phyloP scores from a whole-genome alignment of 1,140 invertebrate genomes.

The Drosophila paulistorum region DNA sequence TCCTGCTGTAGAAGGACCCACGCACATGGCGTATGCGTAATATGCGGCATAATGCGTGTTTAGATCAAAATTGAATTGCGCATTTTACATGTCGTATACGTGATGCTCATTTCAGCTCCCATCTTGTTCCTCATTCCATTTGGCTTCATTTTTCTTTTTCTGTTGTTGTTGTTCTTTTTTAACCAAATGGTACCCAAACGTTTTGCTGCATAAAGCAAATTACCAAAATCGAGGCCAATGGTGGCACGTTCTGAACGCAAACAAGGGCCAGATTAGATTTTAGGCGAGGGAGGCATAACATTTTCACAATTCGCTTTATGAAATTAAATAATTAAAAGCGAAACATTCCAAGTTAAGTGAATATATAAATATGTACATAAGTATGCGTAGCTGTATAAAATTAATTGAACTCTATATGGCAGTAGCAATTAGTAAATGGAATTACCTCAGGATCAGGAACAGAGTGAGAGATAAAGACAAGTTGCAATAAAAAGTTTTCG shows the following conservation, averaged over 20 bases:
- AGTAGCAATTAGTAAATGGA: too few species aligned
- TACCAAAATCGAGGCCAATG: conserved; percentile 33
- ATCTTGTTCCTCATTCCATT: background rate
- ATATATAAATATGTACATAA: too few species aligned
- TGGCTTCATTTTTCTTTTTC: conserved; percentile 3
- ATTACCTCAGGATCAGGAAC: too few species aligned
- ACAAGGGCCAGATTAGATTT: conserved; percentile 43
- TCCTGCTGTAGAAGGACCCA: conserved; percentile 3
- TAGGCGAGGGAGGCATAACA: conserved; percentile 3
- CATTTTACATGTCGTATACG: conserved; percentile 76
- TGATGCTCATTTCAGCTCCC: conserved; percentile 52
- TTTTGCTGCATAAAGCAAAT: conserved; percentile 66
- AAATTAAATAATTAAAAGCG: background rate
- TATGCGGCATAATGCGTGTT: conserved; percentile 79
- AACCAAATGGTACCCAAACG: conserved; percentile 15
- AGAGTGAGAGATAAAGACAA: too few species aligned
- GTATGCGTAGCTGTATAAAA: too few species aligned
- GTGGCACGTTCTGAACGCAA: conserved; percentile 31
- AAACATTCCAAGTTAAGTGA: too few species aligned
- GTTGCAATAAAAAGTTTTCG: too few species aligned
- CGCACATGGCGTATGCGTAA: conserved; percentile 68
- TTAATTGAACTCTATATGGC: too few species aligned
- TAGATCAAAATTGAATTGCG: conserved; percentile 79
- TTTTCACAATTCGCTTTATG: background rate
- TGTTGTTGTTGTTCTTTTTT: background rate